Conservation (phyloP, 2,113 vertebrate genomes). For the Entosphenus tridentatus region DNA sequence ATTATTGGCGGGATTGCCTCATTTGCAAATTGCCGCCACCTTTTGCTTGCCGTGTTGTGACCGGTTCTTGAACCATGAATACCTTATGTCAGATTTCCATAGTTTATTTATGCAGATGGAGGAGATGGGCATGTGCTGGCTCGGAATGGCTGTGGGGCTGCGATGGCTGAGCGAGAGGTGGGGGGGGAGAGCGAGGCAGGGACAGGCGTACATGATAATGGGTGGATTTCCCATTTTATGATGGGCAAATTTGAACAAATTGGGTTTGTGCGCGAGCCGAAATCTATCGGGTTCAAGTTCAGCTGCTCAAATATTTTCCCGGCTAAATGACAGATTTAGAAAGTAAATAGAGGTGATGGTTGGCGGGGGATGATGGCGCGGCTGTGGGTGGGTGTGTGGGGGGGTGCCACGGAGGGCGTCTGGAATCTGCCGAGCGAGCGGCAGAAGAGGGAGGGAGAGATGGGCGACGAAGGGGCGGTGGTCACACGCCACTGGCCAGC, state of each 20-base stretch:
- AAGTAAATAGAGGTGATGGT: conserved; percentile 3
- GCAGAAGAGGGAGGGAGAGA: background rate
- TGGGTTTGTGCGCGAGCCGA: background rate
- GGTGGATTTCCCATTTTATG: conserved; percentile 3
- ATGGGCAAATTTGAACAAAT: conserved; percentile 7
- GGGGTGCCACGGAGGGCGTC: background rate
- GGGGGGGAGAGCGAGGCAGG: conserved; percentile 2
- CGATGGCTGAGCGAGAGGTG: background rate
- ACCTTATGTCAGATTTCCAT: too few species aligned
- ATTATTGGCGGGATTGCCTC: too few species aligned
- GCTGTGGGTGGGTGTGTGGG: background rate
- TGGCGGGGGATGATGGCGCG: background rate
- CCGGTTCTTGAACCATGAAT: too few species aligned
- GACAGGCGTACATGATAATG: background rate
- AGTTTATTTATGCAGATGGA: too few species aligned
- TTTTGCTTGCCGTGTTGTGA: too few species aligned
- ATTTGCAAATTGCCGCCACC: too few species aligned
- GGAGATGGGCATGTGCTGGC: too few species aligned
- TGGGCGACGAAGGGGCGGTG: background rate
- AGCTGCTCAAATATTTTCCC: conserved; percentile 6
- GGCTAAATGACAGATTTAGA: conserved; percentile 6
- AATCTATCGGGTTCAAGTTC: conserved; percentile 6
- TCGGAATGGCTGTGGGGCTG: too few species aligned
- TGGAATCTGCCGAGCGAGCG: background rate
- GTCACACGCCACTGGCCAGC: too few species aligned